These are phyloP conservation scores for Rhimphoctona megacephalus DNA, from an alignment of 2,888 invertebrate species.

Conservation along the genomic window DNA sequence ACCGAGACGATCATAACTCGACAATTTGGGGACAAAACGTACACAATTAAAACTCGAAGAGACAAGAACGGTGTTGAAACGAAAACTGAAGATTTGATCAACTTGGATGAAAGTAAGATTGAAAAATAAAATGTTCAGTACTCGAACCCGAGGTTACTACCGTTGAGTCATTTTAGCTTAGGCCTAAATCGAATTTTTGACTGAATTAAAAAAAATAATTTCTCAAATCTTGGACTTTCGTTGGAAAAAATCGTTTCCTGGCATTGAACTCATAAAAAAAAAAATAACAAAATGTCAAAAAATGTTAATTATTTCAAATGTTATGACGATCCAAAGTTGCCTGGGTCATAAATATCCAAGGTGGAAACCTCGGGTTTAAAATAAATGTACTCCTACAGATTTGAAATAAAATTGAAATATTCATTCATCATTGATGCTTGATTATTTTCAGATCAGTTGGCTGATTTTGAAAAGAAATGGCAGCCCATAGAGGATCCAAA, in stretches of 20 bases:
- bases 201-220: too few relatives aligned
- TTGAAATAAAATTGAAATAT: neutral
- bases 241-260: too few relatives aligned
- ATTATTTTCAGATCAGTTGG: conserved; percentile 74
- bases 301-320: neutral
- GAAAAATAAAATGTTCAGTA: neutral
- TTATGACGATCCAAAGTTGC: neutral
- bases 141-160: neutral
- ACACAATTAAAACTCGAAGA: conserved; percentile 77
- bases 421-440: conserved; percentile 1
- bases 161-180: neutral
- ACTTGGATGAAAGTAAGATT: conserved; percentile 80
- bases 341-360: neutral
- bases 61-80: conserved; percentile 81
- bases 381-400: neutral
- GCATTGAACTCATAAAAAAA: neutral
- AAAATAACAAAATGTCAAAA: neutral
- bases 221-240: too few relatives aligned
- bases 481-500: conserved; percentile 43
- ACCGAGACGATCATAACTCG: conserved; percentile 87
- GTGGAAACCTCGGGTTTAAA: neutral
- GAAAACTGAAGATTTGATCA: conserved; percentile 79
- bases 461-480: conserved; percentile 75
- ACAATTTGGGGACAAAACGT: conserved; percentile 80
- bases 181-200: neutral